Conservation (phyloP, 2,797 vertebrate genomes). For the Cossypha heuglini region DNA sequence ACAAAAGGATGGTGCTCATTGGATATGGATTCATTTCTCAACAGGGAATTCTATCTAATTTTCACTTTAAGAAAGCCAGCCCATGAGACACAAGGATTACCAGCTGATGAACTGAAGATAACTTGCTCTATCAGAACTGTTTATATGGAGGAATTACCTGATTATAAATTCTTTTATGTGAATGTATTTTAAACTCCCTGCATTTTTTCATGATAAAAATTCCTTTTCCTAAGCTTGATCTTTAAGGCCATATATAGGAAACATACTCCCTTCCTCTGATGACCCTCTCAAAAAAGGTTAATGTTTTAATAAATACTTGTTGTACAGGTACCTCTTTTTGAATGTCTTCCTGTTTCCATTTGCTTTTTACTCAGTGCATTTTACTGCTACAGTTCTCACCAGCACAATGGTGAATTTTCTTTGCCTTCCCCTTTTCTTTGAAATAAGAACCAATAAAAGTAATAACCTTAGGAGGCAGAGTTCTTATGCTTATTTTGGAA, state of each 20-base stretch:
- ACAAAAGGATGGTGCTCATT: neutral
- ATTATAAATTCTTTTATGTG: neutral
- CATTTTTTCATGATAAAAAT: accelerated
- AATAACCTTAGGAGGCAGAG: neutral
- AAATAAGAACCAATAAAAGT: neutral
- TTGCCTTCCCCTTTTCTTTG: neutral
- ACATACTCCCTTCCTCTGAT: neutral
- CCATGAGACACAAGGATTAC: neutral
- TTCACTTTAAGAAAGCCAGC: neutral
- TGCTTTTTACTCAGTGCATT: neutral
- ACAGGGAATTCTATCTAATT: neutral
- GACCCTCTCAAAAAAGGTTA: neutral
- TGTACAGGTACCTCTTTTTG: neutral
- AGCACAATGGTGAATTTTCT: neutral
- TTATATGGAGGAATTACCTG: neutral
- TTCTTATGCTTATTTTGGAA: neutral
- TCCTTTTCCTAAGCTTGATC: neutral
- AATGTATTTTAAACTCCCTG: neutral
- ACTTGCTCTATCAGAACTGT: neutral
- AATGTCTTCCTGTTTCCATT: neutral
- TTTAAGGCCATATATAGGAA: neutral
- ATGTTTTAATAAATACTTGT: neutral
- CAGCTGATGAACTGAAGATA: neutral
- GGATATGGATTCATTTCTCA: neutral
- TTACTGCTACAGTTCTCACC: neutral